Evolutionary conservation across 2,888 invertebrate genomes (phyloP).

Genomic region (Homarus gammarus): DNA sequence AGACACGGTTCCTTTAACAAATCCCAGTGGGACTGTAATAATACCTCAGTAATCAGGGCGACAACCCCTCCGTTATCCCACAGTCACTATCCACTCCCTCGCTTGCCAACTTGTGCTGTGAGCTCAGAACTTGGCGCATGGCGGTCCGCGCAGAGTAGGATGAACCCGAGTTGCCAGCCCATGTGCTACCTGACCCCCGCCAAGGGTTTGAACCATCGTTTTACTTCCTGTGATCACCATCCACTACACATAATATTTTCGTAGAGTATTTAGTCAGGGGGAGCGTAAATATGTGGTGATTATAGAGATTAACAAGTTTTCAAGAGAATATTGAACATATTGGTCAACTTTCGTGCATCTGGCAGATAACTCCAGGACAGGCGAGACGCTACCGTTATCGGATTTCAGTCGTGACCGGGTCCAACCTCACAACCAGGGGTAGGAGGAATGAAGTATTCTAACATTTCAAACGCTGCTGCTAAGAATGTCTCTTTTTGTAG

Average conservation of each 20-base stretch:
- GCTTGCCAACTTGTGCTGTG: constrained; percentile 65
- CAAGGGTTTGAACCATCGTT: not conserved
- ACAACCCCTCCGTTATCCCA: constrained; percentile 50
- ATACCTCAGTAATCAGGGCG: constrained; percentile 49
- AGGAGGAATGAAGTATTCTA: constrained; percentile 64
- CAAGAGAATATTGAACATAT: not conserved
- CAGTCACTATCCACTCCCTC: constrained; percentile 56
- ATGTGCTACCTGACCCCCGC: constrained; percentile 19
- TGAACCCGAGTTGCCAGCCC: constrained; percentile 60
- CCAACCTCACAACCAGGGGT: constrained; percentile 52
- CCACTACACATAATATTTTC: not conserved
- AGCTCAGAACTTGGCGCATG: constrained; percentile 37
- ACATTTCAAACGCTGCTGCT: constrained; percentile 50
- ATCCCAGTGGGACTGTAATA: constrained; percentile 50
- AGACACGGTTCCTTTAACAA: constrained; percentile 57
- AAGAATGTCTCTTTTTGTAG: not conserved
- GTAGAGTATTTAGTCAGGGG: not conserved
- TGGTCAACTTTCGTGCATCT: constrained; percentile 32
- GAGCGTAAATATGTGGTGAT: not conserved
- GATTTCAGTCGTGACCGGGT: constrained; percentile 69
- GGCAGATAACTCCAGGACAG: constrained; percentile 52
- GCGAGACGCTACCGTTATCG: constrained; percentile 70
- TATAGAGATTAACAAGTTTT: not conserved
- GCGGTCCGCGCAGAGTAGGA: constrained; percentile 63
- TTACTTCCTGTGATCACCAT: not conserved